These are phyloP conservation scores for Smittia sp. DNA, from an alignment of 2,888 invertebrate species.

Conservation along the genomic window DNA sequence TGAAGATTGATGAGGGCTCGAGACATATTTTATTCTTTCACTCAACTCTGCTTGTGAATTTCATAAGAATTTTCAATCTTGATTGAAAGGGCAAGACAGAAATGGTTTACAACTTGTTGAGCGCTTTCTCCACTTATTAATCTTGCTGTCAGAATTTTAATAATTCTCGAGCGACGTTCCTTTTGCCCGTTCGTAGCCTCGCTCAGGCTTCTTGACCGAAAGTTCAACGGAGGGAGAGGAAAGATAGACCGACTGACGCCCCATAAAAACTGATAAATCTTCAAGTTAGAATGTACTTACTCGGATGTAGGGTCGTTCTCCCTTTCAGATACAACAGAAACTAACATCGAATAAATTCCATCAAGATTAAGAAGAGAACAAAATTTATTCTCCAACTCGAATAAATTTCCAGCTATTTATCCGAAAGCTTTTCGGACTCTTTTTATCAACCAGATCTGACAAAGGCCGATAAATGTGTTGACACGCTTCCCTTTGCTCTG, in stretches of 20 bases:
- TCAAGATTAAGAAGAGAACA: neutral
- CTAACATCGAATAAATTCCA: constrained; percentile 8
- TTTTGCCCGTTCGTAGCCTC: too few species aligned
- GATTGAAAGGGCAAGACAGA: neutral
- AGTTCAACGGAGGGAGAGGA: neutral
- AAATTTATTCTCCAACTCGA: neutral
- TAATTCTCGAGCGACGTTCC: neutral
- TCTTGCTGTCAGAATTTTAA: constrained; percentile 12
- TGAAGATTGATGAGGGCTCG: constrained; percentile 4
- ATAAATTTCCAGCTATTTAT: constrained; percentile 11
- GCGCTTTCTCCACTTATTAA: neutral
- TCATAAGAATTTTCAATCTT: constrained; percentile 19
- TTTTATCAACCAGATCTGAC: neutral
- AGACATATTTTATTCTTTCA: constrained; percentile 5
- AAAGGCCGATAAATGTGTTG: constrained; percentile 8
- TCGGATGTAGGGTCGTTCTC: neutral
- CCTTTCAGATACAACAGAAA: neutral
- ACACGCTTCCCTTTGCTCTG: neutral
- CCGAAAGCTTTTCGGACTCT: neutral
- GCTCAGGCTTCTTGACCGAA: neutral
- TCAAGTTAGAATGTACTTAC: neutral
- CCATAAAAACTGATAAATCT: constrained; percentile 19
- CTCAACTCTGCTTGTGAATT: neutral
- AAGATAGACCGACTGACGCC: neutral
- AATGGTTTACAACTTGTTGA: constrained; percentile 5